Evolutionary conservation across 2,888 invertebrate genomes (phyloP), one percentile per base, ranked within the genome.

Genomic region (Coronaproctus castanopsis): DNA sequence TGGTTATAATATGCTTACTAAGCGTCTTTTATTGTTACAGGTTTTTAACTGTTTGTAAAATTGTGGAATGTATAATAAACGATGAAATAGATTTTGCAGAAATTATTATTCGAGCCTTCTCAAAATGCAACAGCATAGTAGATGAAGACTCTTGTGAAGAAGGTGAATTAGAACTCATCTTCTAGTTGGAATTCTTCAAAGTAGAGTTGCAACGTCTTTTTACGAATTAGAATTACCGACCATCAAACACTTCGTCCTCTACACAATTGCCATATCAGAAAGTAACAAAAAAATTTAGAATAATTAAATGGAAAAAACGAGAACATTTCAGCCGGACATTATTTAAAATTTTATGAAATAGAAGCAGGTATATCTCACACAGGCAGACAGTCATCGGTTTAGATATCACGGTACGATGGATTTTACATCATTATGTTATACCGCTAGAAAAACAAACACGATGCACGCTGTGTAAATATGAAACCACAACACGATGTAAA

Each of bases 331-430:
- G n/a, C n/a, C n/a, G n/a, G n/a, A n/a, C 36, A 36, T 36, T 36
- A 36, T 36, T 36, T 36, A 36, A 36, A 36, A 36, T 36, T 36
- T 36, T 36, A 36, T 36, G 36, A 14, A 14, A 36, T 36, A 14
- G 36, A 36, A 36, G 8, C 36, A 36, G 14, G 36, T 36, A 36
- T 14, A 36, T 36, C 36, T 36, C 14, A 36, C 14, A 69, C 68
- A 64, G 65, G 65, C 19, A 68, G 67, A 67, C 65, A 67, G n/a
- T 49, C 52, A 54, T 57, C 57, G 14, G 57, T 24, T 57, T 23
- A 50, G 20, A 57, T 57, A 24, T 50, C 60, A 54, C 50, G 57
- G 24, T 61, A 54, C 54, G 60, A 61, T 55, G 52, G 60, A 21
- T 24, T 36, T n/a, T n/a, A 52, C 48, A 54, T 24, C 54, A 60